A percentile compares a stretch with the other conserved stretches of the same genome.
Evolutionary conservation across 2,797 vertebrate genomes (phyloP).

Genomic region (Schizopygopsis malacanthus): DNA sequence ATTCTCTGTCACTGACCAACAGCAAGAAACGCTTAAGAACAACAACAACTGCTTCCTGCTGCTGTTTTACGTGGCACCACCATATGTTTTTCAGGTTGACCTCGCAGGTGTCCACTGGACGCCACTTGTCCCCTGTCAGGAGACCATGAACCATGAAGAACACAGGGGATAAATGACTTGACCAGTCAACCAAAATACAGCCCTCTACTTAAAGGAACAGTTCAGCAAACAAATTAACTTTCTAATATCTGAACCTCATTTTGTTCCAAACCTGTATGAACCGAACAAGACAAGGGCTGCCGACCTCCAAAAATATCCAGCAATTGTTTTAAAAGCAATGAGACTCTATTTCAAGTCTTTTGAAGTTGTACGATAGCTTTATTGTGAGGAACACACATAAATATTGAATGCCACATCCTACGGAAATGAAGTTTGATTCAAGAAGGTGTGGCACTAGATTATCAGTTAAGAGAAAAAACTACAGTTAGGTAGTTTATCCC

Average conservation of each 20-base stretch:
- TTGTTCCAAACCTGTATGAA: background rate
- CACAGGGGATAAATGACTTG: constrained; percentile 37
- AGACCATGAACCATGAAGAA: constrained; percentile 73
- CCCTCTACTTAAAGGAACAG: background rate
- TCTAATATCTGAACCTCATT: background rate
- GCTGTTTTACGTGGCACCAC: constrained; percentile 51
- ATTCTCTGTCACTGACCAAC: constrained; percentile 50
- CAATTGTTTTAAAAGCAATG: background rate
- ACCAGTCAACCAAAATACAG: constrained; percentile 2
- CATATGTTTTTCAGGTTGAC: constrained; percentile 79
- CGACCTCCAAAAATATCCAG: background rate
- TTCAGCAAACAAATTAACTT: background rate
- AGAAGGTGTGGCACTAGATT: background rate
- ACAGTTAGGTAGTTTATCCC: background rate
- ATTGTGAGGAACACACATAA: background rate
- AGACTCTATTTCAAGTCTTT: background rate
- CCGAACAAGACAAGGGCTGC: background rate
- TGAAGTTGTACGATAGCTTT: background rate
- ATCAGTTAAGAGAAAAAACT: background rate
- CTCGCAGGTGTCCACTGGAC: constrained; percentile 66
- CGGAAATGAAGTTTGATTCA: background rate
- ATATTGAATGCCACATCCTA: background rate
- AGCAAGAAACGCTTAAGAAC: constrained; percentile 43
- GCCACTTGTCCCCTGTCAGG: constrained; percentile 60
- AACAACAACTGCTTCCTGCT: constrained; percentile 42